These are phyloP conservation scores for Cassiopea andromeda DNA, from an alignment of 30 jellyfish, hydroid and myxozoan species.

Conservation along the genomic window DNA sequence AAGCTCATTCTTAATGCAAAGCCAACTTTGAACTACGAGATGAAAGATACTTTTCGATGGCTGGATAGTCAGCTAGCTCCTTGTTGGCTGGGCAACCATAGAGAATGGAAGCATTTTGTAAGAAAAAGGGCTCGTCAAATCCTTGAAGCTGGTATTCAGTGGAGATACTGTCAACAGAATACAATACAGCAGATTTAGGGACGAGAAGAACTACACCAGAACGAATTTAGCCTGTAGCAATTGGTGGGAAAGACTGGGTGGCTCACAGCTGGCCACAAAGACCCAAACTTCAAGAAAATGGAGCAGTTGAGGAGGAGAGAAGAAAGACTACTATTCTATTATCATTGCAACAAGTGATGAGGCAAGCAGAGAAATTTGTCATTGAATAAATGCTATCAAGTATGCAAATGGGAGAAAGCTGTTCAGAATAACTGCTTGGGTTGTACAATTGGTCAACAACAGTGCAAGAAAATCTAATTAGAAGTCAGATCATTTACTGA, in stretches of 20 bases:
- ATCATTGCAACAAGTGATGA: constrained; percentile 12
- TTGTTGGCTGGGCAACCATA: constrained; percentile 60
- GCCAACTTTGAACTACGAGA: constrained; percentile 21
- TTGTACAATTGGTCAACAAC: constrained; percentile 43
- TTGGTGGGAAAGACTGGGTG: constrained; percentile 66
- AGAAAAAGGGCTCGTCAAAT: constrained; percentile 46
- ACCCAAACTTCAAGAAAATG: background rate
- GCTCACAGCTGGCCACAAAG: constrained; percentile 68
- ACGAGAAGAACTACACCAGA: constrained; percentile 63
- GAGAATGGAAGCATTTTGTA: constrained; percentile 65
- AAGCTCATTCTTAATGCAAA: constrained; percentile 25
- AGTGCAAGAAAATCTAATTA: constrained; percentile 6
- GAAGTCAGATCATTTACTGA: background rate
- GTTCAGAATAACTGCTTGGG: constrained; percentile 62
- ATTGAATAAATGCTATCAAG: constrained; percentile 12
- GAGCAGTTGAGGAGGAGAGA: background rate
- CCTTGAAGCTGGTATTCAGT: constrained; percentile 38
- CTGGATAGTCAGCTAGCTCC: constrained; percentile 47
- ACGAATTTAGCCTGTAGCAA: constrained; percentile 1
- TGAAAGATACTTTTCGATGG: constrained; percentile 37
- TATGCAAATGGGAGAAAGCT: constrained; percentile 46
- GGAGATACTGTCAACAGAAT: constrained; percentile 65
- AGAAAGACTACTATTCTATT: constrained; percentile 5
- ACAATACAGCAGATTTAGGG: constrained; percentile 74
- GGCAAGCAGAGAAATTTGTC: constrained; percentile 13